A percentile compares a stretch with the other conserved stretches of the same genome.
Evolutionary conservation across 2,888 invertebrate genomes (phyloP).

Genomic region (Melanargia galathea): DNA sequence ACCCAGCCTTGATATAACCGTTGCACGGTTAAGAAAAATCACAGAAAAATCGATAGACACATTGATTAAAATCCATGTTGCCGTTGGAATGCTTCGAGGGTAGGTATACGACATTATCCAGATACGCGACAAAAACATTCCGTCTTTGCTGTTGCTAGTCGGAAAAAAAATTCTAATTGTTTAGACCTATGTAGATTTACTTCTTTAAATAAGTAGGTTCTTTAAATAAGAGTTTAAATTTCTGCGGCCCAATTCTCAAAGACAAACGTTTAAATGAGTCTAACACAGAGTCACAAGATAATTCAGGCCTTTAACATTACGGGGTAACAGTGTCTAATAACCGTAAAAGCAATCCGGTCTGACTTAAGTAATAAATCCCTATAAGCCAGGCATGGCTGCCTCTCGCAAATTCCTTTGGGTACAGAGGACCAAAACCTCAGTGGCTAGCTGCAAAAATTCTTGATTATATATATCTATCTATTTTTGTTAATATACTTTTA

Average conservation of each 20-base stretch:
- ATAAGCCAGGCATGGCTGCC: constrained; percentile 8
- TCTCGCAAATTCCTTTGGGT: constrained; percentile 11
- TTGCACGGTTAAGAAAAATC: too few species aligned
- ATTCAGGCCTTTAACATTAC: constrained; percentile 12
- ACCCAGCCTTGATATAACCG: too few species aligned
- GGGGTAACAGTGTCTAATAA: constrained; percentile 11
- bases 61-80: too few species aligned
- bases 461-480: not conserved
- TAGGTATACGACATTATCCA: too few species aligned
- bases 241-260: not conserved
- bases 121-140: too few species aligned
- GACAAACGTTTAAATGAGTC: not conserved
- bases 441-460: not conserved
- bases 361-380: constrained; percentile 13
- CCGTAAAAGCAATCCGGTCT: constrained; percentile 10
- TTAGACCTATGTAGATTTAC: too few species aligned
- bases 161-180: too few species aligned
- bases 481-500: not conserved
- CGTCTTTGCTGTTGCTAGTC: too few species aligned
- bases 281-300: constrained; percentile 2
- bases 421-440: not conserved
- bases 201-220: too few species aligned
- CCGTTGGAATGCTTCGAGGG: too few species aligned
- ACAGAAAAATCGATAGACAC: too few species aligned
- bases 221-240: not conserved